Evolutionary conservation across 2,113 vertebrate species (phyloP).

Genomic region (Oxyruncus cristatus): DNA sequence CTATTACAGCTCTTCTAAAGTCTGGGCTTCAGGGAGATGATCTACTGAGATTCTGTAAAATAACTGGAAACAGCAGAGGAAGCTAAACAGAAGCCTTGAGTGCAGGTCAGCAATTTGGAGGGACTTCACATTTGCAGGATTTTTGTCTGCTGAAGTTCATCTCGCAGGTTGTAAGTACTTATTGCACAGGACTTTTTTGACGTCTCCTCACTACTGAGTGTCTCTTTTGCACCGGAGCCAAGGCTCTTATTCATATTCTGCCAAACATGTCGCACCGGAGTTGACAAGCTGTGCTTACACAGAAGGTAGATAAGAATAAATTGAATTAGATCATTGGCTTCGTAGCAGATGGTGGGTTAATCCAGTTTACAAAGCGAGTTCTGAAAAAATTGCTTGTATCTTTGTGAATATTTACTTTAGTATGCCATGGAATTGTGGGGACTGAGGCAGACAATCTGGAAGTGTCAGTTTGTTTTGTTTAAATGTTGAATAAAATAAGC

Average conservation of each 20-base stretch:
- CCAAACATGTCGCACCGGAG: conserved; percentile 50
- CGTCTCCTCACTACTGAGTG: conserved; percentile 4
- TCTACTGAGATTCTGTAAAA: conserved; percentile 2
- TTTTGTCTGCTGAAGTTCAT: conserved; percentile 31
- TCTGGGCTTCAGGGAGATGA: background rate
- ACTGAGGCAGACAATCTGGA: background rate
- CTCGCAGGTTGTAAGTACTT: background rate
- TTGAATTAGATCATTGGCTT: conserved; percentile 72
- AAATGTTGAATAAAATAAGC: background rate
- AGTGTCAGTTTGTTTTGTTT: background rate
- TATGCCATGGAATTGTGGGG: background rate
- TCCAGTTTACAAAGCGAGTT: conserved; percentile 51
- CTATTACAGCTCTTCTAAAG: background rate
- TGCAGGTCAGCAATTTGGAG: conserved; percentile 13
- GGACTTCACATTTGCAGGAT: background rate
- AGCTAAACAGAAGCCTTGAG: background rate
- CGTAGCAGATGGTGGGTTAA: conserved; percentile 67
- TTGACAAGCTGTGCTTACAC: conserved; percentile 70
- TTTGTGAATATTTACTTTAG: background rate
- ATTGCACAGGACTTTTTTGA: background rate
- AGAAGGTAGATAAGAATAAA: conserved; percentile 73
- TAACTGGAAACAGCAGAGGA: background rate
- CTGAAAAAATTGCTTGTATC: background rate
- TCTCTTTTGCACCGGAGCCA: conserved; percentile 23
- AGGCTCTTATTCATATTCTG: conserved; percentile 53